Percentiles rank a stretch among this genome's conserved stretches.
phyloP scores from a whole-genome alignment of 2,113 vertebrate genomes.

The Peromyscus leucopus region DNA sequence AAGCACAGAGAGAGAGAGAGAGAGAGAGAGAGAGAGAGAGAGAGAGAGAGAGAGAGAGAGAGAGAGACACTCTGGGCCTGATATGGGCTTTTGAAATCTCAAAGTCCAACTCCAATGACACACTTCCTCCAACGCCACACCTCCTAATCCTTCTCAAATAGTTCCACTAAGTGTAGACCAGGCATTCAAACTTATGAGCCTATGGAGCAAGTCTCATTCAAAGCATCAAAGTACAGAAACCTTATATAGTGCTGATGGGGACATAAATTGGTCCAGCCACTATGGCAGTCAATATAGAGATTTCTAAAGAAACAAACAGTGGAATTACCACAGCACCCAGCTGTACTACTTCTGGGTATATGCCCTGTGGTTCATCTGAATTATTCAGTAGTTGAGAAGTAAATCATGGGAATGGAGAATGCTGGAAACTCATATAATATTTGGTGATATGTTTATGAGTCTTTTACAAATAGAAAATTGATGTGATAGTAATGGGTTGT shows the following conservation, averaged over 20 bases:
- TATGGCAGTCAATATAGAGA: not conserved
- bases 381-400: not conserved
- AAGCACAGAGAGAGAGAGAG: not conserved
- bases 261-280: not conserved
- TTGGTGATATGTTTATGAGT: not conserved
- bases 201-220: not conserved
- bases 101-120: not conserved
- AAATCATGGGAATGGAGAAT: not conserved
- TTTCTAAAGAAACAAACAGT: not conserved
- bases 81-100: not conserved
- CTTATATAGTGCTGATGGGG: not conserved
- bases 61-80: not conserved
- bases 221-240: not conserved
- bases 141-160: not conserved
- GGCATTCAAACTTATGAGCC: not conserved
- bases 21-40: not conserved
- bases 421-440: not conserved
- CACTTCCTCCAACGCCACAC: not conserved
- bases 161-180: too few relatives aligned
- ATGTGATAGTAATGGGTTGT: not conserved
- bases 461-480: conserved; percentile 22
- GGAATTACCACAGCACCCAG: not conserved
- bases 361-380: not conserved
- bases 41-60: not conserved
- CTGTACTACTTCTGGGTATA: not conserved